Conservation (phyloP, 2,113 vertebrate species). For the Delphinapterus leucas region DNA sequence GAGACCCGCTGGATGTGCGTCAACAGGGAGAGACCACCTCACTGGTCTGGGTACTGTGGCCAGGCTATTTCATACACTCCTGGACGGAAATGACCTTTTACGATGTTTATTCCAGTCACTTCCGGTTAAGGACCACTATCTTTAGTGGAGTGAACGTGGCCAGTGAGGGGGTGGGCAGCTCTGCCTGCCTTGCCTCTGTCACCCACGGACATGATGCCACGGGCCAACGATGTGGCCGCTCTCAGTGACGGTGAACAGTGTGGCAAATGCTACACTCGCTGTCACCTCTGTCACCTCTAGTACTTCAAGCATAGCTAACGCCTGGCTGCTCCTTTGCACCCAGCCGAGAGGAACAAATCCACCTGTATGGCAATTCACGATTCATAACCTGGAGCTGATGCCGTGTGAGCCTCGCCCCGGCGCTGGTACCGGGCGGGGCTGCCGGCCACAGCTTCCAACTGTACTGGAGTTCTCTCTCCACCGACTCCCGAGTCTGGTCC, state of each 20-base stretch:
- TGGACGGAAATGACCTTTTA: not conserved
- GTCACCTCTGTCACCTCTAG: too few relatives aligned
- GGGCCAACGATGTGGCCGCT: fast-evolving
- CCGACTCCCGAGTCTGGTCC: not conserved
- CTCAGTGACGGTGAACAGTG: fast-evolving
- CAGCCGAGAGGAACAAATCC: not conserved
- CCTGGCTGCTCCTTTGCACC: not conserved
- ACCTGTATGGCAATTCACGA: not conserved
- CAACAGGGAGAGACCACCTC: not conserved
- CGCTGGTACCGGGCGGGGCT: fast-evolving
- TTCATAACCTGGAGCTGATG: not conserved
- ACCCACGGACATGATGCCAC: not conserved
- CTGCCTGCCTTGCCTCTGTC: too few relatives aligned
- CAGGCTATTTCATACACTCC: not conserved
- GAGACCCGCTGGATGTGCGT: fast-evolving
- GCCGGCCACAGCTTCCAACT: not conserved
- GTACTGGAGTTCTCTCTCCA: not conserved
- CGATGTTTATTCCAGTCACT: not conserved
- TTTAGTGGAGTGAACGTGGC: not conserved
- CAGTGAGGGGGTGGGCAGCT: not conserved
- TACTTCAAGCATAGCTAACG: not conserved
- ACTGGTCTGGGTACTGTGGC: not conserved
- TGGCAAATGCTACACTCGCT: fast-evolving
- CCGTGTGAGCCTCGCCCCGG: not conserved
- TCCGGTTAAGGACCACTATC: not conserved